Evolutionary conservation across 2,113 vertebrate genomes (phyloP), one percentile per base, ranked within the genome.

Genomic region (Chlamydotis undulata): DNA sequence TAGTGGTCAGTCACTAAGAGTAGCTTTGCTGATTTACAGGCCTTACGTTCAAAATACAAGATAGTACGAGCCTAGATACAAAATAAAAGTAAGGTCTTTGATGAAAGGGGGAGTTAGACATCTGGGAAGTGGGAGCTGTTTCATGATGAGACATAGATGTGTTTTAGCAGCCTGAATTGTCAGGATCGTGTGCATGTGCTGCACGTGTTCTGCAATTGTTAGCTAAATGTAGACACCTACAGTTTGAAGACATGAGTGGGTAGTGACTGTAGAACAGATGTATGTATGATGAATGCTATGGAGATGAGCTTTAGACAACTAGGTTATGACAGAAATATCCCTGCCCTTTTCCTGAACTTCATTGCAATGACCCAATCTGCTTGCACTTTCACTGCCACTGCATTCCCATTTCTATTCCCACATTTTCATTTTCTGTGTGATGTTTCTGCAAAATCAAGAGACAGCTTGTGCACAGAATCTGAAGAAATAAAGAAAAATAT

Each of bases 141-240:
- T 79, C 41, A 37, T 21, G 8, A 64, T 85, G 47, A 96, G 23
- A 59, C 1, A 0, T 71, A 31, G 70, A 60, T 71, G 28, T 69
- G 76, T 79, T 83, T 96, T 85, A 94, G 43, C 79, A 85, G 52
- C 57, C 53, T 76, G 86, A 61, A 47, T 61, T 88, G 70, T 76
- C 61, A 85, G 43, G 43, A 47, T 10, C 73, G 6, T 29, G 13
- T 71, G 26, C 0, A 0, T 79, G 39, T 70, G 31, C 25, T 1
- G 0, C 37, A 55, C 0, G 0, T 3, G 1, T 73, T 71, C 70
- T 92, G 29, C 70, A 92, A 25, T 88, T 85, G 65, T 75, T 85
- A 68, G 25, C 74, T 82, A 85, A 67, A 85, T 68, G 61, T 33
- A 64, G 91, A 60, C 35, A 65, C 15, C 26, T 53, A 29, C 52